Base-by-base conservation (phyloP, 1,140 invertebrate genomes). In the Neodiprion pinetum region DNA sequence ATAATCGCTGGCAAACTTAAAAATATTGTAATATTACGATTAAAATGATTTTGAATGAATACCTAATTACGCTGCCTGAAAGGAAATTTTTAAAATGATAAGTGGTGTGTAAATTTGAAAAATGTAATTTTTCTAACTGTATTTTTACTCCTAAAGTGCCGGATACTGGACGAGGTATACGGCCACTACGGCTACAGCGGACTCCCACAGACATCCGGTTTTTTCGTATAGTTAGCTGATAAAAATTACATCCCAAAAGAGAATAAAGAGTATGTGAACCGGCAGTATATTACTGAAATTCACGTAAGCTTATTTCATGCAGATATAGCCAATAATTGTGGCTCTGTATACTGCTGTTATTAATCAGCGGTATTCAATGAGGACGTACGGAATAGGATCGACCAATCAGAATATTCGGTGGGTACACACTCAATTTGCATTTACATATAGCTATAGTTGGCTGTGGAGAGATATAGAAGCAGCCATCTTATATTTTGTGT, bases 401-500 rank as follows among this genome's bases (percentile, higher is more conserved):
- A 77, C 81, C 80, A 83, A 82, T 83, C 80, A 82, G 75, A 81
- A 72, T 73, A 23, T 47, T 75, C 76, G 72, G 71, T 78, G 73
- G 78, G 77, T 80, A 76, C 28, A 40, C 74, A 78, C 78, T 80
- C 81, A 77, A 79, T 82, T 79, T 81, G 80, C 80, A 80, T 78
- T 72, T 76, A 75, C 74, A 67, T 76, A 76, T 75, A 77, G 83
- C 79, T 82, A 82, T 78, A 78, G 81, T 79, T 74, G 78, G 76
- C 81, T 74, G 80, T 80, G 80, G 84, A 75, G 83, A 82, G 83
- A 87, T 86, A 86, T 86, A 85, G 83, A 80, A 86, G 86, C 86
- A 87, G 87, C 88, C 88, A 89, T 89, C 88, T 89, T 89, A 88
- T 89, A 88, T 88, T 89, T 88, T 88, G 86, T 85, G 86, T 88